A percentile compares a stretch with the other conserved stretches of the same genome.
phyloP scores from a whole-genome alignment of 2,888 invertebrate species.

The Gonocerus acuteangulatus region DNA sequence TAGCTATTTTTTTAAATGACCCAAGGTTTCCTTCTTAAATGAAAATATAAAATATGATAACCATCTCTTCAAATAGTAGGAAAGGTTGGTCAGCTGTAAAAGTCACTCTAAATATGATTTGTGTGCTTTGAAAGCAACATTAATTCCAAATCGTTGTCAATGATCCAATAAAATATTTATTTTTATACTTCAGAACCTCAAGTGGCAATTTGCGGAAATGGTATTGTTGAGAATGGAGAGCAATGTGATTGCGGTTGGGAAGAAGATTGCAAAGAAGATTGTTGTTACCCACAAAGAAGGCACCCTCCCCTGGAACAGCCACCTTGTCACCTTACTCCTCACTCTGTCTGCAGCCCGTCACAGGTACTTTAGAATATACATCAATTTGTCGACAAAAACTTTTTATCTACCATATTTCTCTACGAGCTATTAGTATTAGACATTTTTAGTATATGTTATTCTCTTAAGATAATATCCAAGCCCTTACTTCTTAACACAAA shows the following conservation, averaged over 20 bases:
- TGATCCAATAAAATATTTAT: too few relatives aligned
- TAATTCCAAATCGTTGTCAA: too few relatives aligned
- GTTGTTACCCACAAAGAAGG: slow-evolving; percentile 85
- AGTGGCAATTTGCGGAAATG: slow-evolving; percentile 94
- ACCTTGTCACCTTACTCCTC: slow-evolving; percentile 79
- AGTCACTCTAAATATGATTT: too few relatives aligned
- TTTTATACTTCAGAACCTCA: slow-evolving; percentile 82
- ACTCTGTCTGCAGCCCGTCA: slow-evolving; percentile 70
- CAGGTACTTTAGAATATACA: too few relatives aligned
- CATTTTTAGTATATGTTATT: neutral
- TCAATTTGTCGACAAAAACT: too few relatives aligned
- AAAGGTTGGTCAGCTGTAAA: too few relatives aligned
- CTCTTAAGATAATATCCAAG: neutral
- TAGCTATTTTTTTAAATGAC: too few relatives aligned
- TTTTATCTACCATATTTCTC: neutral
- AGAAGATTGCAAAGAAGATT: slow-evolving; percentile 87
- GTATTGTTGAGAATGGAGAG: slow-evolving; percentile 92
- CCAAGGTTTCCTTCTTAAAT: too few relatives aligned
- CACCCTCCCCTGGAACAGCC: slow-evolving; percentile 68
- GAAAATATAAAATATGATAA: too few relatives aligned
- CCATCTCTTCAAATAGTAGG: too few relatives aligned
- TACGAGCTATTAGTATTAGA: neutral
- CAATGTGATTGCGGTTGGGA: slow-evolving; percentile 99
- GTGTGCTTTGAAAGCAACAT: too few relatives aligned
- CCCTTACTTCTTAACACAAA: too few relatives aligned